Evolutionary conservation across 2,797 vertebrate species (phyloP).

Genomic region (Scolopax rusticola): DNA sequence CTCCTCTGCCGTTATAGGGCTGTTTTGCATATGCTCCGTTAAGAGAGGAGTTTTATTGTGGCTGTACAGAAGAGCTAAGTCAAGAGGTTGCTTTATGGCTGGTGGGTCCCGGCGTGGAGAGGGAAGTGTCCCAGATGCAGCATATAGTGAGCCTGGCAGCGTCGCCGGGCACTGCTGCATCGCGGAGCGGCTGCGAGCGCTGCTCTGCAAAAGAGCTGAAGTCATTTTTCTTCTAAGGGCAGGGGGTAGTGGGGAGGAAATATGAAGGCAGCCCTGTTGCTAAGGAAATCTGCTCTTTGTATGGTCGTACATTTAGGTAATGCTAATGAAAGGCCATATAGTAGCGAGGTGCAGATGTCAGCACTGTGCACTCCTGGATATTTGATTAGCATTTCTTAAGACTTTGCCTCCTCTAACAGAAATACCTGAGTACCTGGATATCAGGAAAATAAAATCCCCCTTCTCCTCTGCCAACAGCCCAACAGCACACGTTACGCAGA

Average conservation of each 20-base stretch:
- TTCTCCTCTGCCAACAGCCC: neutral
- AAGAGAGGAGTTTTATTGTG: slow-evolving; percentile 58
- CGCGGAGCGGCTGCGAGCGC: neutral
- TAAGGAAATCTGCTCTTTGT: slow-evolving; percentile 72
- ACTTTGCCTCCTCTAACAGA: slow-evolving; percentile 43
- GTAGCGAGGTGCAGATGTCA: slow-evolving; percentile 67
- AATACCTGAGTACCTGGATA: slow-evolving; percentile 21
- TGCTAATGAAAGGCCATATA: slow-evolving; percentile 70
- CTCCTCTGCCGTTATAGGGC: neutral
- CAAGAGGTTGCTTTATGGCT: slow-evolving; percentile 70
- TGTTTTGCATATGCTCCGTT: slow-evolving; percentile 61
- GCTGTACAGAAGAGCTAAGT: slow-evolving; percentile 55
- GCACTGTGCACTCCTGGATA: slow-evolving; percentile 65
- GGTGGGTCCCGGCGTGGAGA: neutral
- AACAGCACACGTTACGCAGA: neutral
- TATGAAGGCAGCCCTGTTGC: slow-evolving; percentile 69
- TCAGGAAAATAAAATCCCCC: slow-evolving; percentile 44
- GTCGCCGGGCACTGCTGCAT: neutral
- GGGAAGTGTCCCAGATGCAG: slow-evolving; percentile 54
- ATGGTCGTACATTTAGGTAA: slow-evolving; percentile 70
- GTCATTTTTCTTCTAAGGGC: slow-evolving; percentile 71
- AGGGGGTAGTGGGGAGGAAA: slow-evolving; percentile 72
- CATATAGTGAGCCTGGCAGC: slow-evolving; percentile 15
- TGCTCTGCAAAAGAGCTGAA: slow-evolving; percentile 48
- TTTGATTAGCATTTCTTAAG: slow-evolving; percentile 71